Percentiles rank a stretch among this genome's conserved stretches.
These are phyloP conservation scores for Tenthredo notha DNA, from an alignment of 2,888 invertebrate genomes.

Conservation along the genomic window DNA sequence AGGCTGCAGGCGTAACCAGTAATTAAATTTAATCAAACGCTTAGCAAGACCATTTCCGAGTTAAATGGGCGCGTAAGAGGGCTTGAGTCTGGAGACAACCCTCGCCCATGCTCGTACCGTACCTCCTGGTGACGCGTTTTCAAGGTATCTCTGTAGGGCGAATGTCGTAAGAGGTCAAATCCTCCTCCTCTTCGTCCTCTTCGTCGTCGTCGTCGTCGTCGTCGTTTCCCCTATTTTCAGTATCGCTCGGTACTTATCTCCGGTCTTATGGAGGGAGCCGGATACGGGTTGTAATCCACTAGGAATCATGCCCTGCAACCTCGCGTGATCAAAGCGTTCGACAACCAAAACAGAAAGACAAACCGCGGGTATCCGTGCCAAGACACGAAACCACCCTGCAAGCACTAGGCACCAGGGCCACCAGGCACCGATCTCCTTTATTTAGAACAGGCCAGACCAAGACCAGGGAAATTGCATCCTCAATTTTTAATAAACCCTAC, in stretches of 20 bases:
- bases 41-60: conserved; percentile 21
- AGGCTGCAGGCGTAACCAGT: conserved; percentile 27
- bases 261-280: not conserved
- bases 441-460: conserved; percentile 69
- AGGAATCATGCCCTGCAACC: not conserved
- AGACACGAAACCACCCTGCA: conserved; percentile 7
- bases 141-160: not conserved
- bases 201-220: not conserved
- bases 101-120: not conserved
- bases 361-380: conserved; percentile 39
- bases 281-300: conserved; percentile 19
- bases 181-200: not conserved
- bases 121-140: not conserved
- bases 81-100: conserved; percentile 49
- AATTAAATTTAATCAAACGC: conserved; percentile 53
- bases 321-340: conserved; percentile 51
- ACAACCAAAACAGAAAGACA: conserved; percentile 39
- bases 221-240: not conserved
- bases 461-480: conserved; percentile 76
- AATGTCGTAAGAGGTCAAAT: not conserved
- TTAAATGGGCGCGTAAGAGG: conserved; percentile 30
- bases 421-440: conserved; percentile 68
- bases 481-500: conserved; percentile 76
- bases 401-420: conserved; percentile 2
- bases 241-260: conserved; percentile 15